Conservation (phyloP, 2,888 invertebrate genomes). For the Acrocyrtus sp. region DNA sequence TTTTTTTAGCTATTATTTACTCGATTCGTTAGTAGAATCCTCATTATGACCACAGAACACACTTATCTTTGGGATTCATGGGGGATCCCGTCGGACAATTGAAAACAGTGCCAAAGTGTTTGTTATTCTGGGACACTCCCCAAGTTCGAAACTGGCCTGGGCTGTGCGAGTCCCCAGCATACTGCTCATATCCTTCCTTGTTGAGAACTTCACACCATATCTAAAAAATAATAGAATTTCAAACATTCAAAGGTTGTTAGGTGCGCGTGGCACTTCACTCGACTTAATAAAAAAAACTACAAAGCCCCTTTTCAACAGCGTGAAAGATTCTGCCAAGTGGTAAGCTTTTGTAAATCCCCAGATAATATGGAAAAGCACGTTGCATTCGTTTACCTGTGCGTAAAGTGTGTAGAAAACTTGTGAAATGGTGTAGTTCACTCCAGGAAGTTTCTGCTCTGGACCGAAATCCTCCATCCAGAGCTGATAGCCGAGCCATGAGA, state of each 20-base stretch:
- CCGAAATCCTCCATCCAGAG: conserved; percentile 63
- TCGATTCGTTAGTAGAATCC: not conserved
- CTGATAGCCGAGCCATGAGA: conserved; percentile 66
- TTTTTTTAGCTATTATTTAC: too few relatives aligned
- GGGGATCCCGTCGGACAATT: conserved; percentile 65
- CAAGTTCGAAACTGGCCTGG: conserved; percentile 66
- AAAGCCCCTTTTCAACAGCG: not conserved
- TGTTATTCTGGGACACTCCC: conserved; percentile 65
- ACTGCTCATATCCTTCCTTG: conserved; percentile 66
- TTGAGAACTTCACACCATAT: conserved; percentile 67
- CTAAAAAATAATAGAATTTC: conserved; percentile 54
- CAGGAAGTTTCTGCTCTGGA: conserved; percentile 64
- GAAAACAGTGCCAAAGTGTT: conserved; percentile 65
- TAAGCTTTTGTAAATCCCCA: not conserved
- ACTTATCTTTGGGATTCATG: conserved; percentile 67
- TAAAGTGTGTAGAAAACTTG: conserved; percentile 67
- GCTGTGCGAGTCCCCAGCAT: conserved; percentile 65
- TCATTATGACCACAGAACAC: conserved; percentile 65
- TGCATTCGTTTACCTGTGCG: conserved; percentile 66
- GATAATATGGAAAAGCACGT: not conserved
- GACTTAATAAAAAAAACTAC: not conserved
- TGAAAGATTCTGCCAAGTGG: not conserved
- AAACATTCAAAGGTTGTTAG: not conserved
- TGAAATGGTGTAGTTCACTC: conserved; percentile 65
- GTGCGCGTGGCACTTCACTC: not conserved